These are phyloP conservation scores for Argyrosomus japonicus DNA, from an alignment of 2,113 vertebrate species.

Conservation along the genomic window DNA sequence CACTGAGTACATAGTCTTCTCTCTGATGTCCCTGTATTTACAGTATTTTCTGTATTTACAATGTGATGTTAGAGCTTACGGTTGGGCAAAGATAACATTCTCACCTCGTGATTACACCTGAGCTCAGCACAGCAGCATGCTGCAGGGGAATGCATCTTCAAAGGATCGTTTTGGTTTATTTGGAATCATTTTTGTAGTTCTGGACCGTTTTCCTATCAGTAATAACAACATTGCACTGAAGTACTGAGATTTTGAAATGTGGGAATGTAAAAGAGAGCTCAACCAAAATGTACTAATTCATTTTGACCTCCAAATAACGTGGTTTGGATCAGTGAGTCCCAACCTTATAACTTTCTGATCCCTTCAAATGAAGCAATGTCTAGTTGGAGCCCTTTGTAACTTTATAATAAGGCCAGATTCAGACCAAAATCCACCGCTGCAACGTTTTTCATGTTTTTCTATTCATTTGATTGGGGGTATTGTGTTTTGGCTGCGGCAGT, in stretches of 20 bases:
- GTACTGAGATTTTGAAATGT: not conserved
- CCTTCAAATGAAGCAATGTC: not conserved
- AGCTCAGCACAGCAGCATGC: slow-evolving; percentile 2
- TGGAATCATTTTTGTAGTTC: not conserved
- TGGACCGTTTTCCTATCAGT: not conserved
- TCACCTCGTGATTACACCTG: not conserved
- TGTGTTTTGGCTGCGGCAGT: too few species aligned
- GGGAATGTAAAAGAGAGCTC: not conserved
- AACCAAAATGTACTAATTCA: not conserved
- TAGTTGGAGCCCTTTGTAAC: not conserved
- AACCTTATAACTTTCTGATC: not conserved
- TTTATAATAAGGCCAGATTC: too few species aligned
- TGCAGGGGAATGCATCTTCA: not conserved
- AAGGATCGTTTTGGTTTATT: not conserved
- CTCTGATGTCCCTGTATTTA: slow-evolving; percentile 28
- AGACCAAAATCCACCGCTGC: too few species aligned
- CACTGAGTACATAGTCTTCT: slow-evolving; percentile 5
- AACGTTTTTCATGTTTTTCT: too few species aligned
- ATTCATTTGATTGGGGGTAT: too few species aligned
- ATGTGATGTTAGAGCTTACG: not conserved
- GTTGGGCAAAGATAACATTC: not conserved
- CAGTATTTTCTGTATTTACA: slow-evolving; percentile 17
- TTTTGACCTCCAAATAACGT: not conserved
- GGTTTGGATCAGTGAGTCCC: not conserved
- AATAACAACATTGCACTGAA: not conserved